Base-by-base conservation (phyloP, 2,888 invertebrate species). In the Pammene fasciana region DNA sequence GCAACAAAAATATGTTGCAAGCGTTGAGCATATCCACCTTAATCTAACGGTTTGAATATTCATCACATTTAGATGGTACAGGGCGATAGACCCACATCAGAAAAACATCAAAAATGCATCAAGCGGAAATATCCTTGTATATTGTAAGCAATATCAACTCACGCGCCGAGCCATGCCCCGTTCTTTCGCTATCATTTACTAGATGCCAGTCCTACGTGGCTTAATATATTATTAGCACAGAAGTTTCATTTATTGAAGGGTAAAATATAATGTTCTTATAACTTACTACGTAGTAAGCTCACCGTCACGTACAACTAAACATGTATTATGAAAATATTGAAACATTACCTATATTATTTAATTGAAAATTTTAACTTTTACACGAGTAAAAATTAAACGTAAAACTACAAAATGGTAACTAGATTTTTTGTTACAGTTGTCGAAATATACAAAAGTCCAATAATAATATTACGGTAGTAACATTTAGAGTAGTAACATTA, bases 41-140 rank as follows among this genome's bases (percentile, higher is more conserved):
- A 88, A 84, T 78, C 87, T 80, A 86, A 84, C 88, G 86, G 76
- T 75, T 85, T 89, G 90, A 91, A 92, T 91, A 91, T 92, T 92
- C 90, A 91, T 90, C 89, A 90, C 91, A 88, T 92, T 92, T 90
- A 92, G 92, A 92, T 92, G 89, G 89, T 82, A 85, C 80, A 82
- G 86, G 81, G 84, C 87, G 92, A 92, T 92, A 91, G 92, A 92
- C 92, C 92, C 92, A 91, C 92, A 92, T 92, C 92, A 92, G 91
- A 92, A 92, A 92, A 92, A 92, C 92, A 92, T 92, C 92, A 92
- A 92, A 92, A 92, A 92, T 92, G 92, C 92, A 92, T 92, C 92
- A 92, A 89, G 92, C 92, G 92, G 92, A 92, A 92, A 90, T 87
- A 89, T 88, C 84, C 83, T 83, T 84, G 85, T 86, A 87, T 86